Evolutionary conservation across 2,888 invertebrate genomes (phyloP), one percentile per base, ranked within the genome.

Genomic region (Seira ritae): DNA sequence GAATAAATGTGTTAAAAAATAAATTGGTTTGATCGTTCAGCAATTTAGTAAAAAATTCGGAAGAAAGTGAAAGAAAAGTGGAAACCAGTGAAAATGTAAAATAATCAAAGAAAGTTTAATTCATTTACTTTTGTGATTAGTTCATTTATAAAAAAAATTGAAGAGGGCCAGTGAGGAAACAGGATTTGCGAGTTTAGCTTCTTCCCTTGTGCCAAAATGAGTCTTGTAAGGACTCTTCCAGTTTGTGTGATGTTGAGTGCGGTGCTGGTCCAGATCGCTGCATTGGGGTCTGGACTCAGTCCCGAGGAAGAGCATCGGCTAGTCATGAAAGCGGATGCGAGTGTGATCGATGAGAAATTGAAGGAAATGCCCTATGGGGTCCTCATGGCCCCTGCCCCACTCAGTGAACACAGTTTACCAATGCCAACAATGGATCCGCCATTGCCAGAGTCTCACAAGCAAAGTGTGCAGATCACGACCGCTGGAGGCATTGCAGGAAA

Each of bases 341-440:
- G 84, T 22, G 83, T 88, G 20, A 88, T 88, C 70, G 85, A 83
- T 68, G 85, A 85, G 24, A 88, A 88, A 65, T 79, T 88, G 42
- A 84, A 85, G 62, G 84, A 87, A 67, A 67, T 88, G 50, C 88
- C 88, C 1, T 85, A 75, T 55, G 84, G 82, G 42, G 78, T 76
- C 50, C 73, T 87, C 72, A 77, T 72, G 73, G 85, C 87, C 8
- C 88, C 88, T 20, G 85, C 81, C 6, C 81, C 81, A 1, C 4
- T 66, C 20, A 72, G 77, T 37, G 84, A 79, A 42, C 70, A 74
- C n/a, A 62, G 67, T 31, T 71, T 84, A 31, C 84, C 77, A 0
- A 31, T 88, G 17, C 88, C 88, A 12, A 86, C 88, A 17, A 86
- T 88, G 86, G 88, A 88, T 75, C 88, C 88, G 20, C 80, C 85